Evolutionary conservation across 2,113 vertebrate genomes (phyloP).

Genomic region (Carollia perspicillata): DNA sequence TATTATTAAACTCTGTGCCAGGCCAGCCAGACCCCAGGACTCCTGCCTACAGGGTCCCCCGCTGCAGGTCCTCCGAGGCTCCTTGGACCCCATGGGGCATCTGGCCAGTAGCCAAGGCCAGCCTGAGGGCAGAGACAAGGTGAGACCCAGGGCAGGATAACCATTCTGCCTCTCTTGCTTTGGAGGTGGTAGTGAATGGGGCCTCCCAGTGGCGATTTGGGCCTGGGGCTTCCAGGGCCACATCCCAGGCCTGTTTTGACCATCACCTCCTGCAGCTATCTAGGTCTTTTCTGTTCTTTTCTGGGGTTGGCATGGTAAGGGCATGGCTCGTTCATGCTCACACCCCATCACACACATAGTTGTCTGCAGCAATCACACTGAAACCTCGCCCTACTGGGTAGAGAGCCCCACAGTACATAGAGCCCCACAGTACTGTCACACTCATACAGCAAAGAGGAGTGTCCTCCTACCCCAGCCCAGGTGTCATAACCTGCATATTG

Average conservation of each 20-base stretch:
- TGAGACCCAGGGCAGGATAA: background rate
- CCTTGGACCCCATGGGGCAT: conserved; percentile 59
- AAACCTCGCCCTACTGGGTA: background rate
- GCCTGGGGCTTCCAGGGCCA: background rate
- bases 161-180: conserved; percentile 14
- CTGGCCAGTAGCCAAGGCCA: conserved; percentile 50
- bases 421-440: background rate
- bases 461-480: background rate
- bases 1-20: conserved; percentile 84
- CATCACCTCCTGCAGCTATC: conserved; percentile 51
- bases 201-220: background rate
- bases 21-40: conserved; percentile 69
- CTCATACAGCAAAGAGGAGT: background rate
- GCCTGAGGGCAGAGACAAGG: background rate
- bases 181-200: conserved; percentile 16
- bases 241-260: conserved; percentile 16
- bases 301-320: background rate
- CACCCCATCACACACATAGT: background rate
- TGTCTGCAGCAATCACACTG: background rate
- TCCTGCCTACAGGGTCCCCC: conserved; percentile 66
- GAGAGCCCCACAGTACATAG: background rate
- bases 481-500: background rate
- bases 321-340: background rate
- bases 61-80: conserved; percentile 23
- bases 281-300: conserved; percentile 20